Percentiles rank a stretch among this genome's conserved stretches.
Evolutionary conservation across 2,888 invertebrate genomes (phyloP).

Genomic region (Eutolmus rufibarbis): DNA sequence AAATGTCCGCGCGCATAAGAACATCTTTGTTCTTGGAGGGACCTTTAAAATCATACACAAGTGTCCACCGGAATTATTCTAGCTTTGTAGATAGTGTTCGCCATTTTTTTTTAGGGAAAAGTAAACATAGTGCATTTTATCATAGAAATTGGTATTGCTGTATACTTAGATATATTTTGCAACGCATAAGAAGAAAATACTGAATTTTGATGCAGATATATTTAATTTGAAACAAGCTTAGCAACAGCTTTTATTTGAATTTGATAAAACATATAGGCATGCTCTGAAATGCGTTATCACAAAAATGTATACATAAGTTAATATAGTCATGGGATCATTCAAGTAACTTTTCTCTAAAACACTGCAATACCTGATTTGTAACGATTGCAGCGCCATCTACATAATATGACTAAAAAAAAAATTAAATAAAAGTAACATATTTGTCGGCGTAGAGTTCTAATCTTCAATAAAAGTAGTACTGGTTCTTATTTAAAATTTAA

Average conservation of each 20-base stretch:
- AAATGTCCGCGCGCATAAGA: not conserved
- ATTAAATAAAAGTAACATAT: too few relatives aligned
- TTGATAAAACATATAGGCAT: not conserved
- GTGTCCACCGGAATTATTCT: not conserved
- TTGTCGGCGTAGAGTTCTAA: too few relatives aligned
- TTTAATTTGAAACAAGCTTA: not conserved
- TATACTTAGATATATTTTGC: not conserved
- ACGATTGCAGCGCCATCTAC: too few relatives aligned
- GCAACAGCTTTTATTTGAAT: not conserved
- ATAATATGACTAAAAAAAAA: too few relatives aligned
- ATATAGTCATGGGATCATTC: too few relatives aligned
- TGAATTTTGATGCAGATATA: not conserved
- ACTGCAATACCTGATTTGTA: too few relatives aligned
- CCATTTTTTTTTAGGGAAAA: not conserved
- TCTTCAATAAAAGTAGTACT: too few relatives aligned
- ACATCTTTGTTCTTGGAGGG: constrained; percentile 15
- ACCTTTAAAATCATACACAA: not conserved
- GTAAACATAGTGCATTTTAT: not conserved
- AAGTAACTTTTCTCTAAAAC: too few relatives aligned
- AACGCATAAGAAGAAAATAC: not conserved
- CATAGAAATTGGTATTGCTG: not conserved
- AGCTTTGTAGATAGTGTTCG: not conserved
- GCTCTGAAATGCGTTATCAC: not conserved
- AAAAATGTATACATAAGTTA: not conserved
- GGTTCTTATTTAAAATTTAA: too few relatives aligned